These are phyloP conservation scores for Alloscopus bannaensis DNA, from an alignment of 2,888 invertebrate species.

Conservation along the genomic window DNA sequence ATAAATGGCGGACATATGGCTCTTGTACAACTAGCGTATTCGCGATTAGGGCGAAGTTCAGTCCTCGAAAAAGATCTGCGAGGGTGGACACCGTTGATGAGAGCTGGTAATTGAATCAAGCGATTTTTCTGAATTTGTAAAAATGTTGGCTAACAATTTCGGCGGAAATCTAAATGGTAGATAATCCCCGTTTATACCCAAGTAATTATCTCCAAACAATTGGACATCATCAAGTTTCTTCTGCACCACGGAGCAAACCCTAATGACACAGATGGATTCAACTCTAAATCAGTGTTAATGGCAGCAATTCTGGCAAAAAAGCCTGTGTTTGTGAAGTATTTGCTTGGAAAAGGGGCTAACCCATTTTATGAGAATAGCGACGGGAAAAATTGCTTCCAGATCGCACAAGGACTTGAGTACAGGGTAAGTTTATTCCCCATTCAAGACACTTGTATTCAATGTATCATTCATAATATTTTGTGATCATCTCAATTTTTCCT, in stretches of 20 bases:
- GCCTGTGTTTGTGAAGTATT: conserved; percentile 58
- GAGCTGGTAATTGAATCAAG: conserved; percentile 66
- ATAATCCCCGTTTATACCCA: not conserved
- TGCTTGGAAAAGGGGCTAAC: conserved; percentile 70
- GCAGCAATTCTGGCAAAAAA: conserved; percentile 63
- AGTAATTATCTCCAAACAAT: conserved; percentile 67
- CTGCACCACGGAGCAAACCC: conserved; percentile 66
- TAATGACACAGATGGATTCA: conserved; percentile 45
- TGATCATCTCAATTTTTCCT: not conserved
- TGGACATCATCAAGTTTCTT: conserved; percentile 59
- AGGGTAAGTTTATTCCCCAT: conserved; percentile 25
- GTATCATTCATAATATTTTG: not conserved
- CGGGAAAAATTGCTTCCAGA: conserved; percentile 68
- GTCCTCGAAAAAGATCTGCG: conserved; percentile 68
- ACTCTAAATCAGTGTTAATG: conserved; percentile 63
- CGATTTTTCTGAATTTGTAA: too few relatives aligned
- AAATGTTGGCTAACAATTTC: too few relatives aligned
- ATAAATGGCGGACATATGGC: conserved; percentile 69
- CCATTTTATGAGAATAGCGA: conserved; percentile 63
- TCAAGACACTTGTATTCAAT: not conserved
- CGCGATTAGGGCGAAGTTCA: conserved; percentile 62
- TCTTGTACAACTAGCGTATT: conserved; percentile 65
- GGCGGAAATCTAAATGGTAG: too few relatives aligned
- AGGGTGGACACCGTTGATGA: conserved; percentile 73
- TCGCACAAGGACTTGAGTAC: conserved; percentile 57